phyloP scores from a whole-genome alignment of 2,113 vertebrate genomes.

The Melanostigma gelatinosum region DNA sequence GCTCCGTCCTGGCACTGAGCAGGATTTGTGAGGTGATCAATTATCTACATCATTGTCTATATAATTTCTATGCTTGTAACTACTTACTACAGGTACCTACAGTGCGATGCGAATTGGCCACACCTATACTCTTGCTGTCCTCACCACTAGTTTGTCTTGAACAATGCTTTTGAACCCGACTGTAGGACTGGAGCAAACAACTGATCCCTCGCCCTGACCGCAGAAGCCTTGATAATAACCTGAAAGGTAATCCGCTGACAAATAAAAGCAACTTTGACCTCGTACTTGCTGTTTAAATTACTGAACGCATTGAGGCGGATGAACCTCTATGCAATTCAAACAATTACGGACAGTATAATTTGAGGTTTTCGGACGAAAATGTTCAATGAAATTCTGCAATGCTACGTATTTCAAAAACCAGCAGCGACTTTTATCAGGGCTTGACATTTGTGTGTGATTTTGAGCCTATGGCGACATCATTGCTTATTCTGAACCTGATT shows the following conservation, averaged over 20 bases:
- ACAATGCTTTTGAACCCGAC: not conserved
- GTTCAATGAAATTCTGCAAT: not conserved
- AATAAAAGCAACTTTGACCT: not conserved
- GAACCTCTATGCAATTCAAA: not conserved
- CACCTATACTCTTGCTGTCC: not conserved
- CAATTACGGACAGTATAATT: not conserved
- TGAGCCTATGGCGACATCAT: constrained; percentile 60
- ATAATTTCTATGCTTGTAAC: not conserved
- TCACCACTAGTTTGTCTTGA: not conserved
- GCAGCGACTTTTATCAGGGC: constrained; percentile 56
- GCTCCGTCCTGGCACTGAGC: not conserved
- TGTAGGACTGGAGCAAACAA: not conserved
- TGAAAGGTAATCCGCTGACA: not conserved
- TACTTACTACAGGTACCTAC: not conserved
- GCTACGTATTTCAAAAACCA: constrained; percentile 9
- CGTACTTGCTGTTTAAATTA: not conserved
- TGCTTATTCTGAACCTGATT: constrained; percentile 70
- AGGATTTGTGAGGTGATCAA: not conserved
- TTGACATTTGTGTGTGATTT: constrained; percentile 48
- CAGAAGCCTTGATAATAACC: not conserved
- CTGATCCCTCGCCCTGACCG: not conserved
- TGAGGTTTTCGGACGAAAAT: not conserved
- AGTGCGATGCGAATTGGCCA: not conserved
- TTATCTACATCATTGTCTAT: not conserved
- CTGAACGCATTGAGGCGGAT: not conserved